Evolutionary conservation across 2,797 vertebrate genomes (phyloP), one percentile per base, ranked within the genome.

Genomic region (Phataginus tricuspis): DNA sequence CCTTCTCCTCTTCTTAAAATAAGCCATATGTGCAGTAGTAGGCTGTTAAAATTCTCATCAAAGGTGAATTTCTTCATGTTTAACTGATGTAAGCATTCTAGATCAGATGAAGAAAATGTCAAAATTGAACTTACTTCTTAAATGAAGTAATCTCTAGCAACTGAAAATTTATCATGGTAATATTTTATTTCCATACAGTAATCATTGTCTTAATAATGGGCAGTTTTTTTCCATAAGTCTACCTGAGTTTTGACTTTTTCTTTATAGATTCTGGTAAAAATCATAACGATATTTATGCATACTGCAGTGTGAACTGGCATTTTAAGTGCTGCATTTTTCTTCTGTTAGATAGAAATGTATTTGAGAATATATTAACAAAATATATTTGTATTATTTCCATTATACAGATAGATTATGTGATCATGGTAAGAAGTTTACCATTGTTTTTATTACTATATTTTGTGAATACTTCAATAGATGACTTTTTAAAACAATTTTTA

Each of bases 1-100:
- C 45, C 72, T 51, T 8, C 61, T 53, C 19, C 45, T 37, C 19
- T 11, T 59, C 21, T 55, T 27, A 13, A 86, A 53, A 66, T 37
- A 75, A 87, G 10, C 10, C 34, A 3, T 31, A 3, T 49, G 13
- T 71, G 63, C 12, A 9, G 4, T 29, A 34, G 1, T 88, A 10
- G 49, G 39, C 16, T 78, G 15, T 74, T 34, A 72, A 85, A 80
- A 66, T 21, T 39, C 55, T 57, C 9, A 49, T 72, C 71, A 96
- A 63, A 98, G 89, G 42, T 45, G 94, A 66, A 63, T 96, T 97
- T 97, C 59, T n/a, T 89, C 95, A 74, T 74, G 91, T 94, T 86
- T 93, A 51, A 1, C 61, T 29, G 66, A 0, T 64, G 37, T n/a
- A 63, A 27, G 29, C 0, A 0, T 72, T 95, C 4, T 49, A 80